Evolutionary conservation across 2,113 vertebrate genomes (phyloP).

Genomic region (Odocoileus hemionus): DNA sequence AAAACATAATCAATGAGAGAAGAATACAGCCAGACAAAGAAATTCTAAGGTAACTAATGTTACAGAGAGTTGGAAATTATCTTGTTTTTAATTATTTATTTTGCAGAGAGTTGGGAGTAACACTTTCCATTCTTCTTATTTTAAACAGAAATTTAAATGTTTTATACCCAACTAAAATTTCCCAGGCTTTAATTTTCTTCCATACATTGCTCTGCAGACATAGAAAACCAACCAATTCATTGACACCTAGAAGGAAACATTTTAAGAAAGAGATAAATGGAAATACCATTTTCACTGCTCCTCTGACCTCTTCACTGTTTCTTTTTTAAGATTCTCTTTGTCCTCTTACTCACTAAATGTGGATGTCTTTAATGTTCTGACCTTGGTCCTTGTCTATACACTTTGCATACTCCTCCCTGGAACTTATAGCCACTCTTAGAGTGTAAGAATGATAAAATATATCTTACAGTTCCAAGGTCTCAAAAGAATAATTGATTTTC

Average conservation of each 20-base stretch:
- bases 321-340: not conserved
- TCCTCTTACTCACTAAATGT: not conserved
- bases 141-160: constrained; percentile 1
- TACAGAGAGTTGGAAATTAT: not conserved
- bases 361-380: constrained; percentile 5
- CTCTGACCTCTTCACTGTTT: not conserved
- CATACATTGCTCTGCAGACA: not conserved
- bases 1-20: not conserved
- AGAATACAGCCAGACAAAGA: not conserved
- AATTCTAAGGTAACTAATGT: not conserved
- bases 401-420: not conserved
- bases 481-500: constrained; percentile 1
- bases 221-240: not conserved
- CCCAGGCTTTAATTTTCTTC: constrained; percentile 10
- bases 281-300: not conserved
- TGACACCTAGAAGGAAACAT: not conserved
- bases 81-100: not conserved
- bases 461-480: not conserved
- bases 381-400: not conserved
- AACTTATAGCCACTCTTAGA: not conserved
- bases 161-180: constrained; percentile 61
- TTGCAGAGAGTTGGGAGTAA: not conserved
- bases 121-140: not conserved
- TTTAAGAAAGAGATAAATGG: not conserved
- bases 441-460: not conserved